A percentile compares a stretch with the other conserved stretches of the same genome.
phyloP scores from a whole-genome alignment of 2,113 vertebrate genomes.

The Geococcyx californianus region DNA sequence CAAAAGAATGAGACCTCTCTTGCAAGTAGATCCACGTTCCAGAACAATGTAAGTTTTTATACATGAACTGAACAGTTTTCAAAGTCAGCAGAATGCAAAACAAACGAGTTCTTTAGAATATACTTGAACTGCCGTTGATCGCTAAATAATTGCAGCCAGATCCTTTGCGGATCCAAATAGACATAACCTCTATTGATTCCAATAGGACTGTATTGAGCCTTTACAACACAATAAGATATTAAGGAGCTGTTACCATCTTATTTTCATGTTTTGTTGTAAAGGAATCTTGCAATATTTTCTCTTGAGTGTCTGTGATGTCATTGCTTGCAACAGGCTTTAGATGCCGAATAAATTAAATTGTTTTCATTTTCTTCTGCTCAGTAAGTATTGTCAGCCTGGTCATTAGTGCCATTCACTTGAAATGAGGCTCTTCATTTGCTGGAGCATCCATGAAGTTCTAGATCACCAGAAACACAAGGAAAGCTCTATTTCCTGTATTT shows the following conservation, averaged over 20 bases:
- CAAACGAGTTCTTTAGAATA: slow-evolving; percentile 24
- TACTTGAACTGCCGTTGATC: neutral
- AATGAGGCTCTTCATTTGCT: neutral
- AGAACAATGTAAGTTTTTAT: slow-evolving; percentile 28
- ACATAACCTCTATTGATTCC: neutral
- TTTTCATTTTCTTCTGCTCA: neutral
- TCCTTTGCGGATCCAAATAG: slow-evolving; percentile 10
- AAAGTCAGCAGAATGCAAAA: slow-evolving; percentile 5
- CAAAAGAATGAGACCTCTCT: slow-evolving; percentile 22
- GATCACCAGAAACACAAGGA: neutral
- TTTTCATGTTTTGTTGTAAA: neutral
- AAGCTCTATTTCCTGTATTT: neutral
- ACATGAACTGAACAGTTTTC: neutral
- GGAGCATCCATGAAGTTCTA: neutral
- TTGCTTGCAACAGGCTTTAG: neutral
- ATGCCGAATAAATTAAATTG: neutral
- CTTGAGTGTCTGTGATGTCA: neutral
- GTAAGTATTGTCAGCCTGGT: neutral
- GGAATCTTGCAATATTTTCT: neutral
- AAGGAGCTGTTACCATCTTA: neutral
- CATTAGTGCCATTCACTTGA: neutral
- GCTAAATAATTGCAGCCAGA: neutral
- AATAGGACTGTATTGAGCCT: neutral
- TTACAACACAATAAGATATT: neutral
- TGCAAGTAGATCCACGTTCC: slow-evolving; percentile 2